Conservation (phyloP, 2,113 vertebrate genomes). For the Phoenicopterus ruber region DNA sequence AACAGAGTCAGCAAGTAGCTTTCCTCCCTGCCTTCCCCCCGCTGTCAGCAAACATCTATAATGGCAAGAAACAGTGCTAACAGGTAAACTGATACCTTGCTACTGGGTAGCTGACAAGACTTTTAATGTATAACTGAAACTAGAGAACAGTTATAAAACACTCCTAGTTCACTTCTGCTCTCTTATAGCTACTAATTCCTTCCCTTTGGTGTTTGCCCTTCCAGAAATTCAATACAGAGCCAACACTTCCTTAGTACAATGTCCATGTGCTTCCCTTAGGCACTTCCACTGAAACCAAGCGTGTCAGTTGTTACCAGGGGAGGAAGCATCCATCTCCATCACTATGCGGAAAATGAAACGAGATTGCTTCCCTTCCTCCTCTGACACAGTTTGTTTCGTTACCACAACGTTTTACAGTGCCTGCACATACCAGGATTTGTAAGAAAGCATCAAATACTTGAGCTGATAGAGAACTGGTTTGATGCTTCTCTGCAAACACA, state of each 20-base stretch:
- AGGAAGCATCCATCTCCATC: neutral
- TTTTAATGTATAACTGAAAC: conserved; percentile 39
- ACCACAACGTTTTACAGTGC: neutral
- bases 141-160: conserved; percentile 7
- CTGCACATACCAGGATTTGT: neutral
- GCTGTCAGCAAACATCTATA: neutral
- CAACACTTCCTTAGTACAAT: neutral
- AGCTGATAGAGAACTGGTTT: neutral
- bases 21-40: neutral
- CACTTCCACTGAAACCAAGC: neutral
- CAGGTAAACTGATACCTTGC: conserved; percentile 23
- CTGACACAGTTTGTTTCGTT: neutral
- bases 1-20: neutral
- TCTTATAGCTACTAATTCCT: neutral
- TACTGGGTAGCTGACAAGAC: conserved; percentile 5
- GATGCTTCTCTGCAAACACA: neutral
- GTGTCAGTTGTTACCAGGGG: neutral
- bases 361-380: neutral
- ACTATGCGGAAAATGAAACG: fast-evolving
- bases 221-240: conserved; percentile 9
- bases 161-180: neutral
- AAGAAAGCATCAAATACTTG: neutral
- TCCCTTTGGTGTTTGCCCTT: neutral
- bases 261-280: neutral
- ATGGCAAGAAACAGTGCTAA: neutral